phyloP scores from a whole-genome alignment of 2,888 invertebrate species.

The Heliconius charithonia region DNA sequence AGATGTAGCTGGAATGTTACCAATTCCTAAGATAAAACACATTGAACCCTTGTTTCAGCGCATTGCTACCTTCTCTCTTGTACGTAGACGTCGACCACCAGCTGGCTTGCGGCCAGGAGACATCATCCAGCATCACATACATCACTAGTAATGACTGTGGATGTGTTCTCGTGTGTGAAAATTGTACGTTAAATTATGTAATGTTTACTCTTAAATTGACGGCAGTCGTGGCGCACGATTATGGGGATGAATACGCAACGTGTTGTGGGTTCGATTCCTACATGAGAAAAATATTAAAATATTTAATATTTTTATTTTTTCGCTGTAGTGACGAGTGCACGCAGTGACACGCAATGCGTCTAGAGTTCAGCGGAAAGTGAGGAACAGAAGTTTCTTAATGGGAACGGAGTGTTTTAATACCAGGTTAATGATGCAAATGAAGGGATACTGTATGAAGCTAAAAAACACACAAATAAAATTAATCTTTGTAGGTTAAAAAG shows the following conservation, averaged over 20 bases:
- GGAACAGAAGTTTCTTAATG: no score
- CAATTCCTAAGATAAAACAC: conserved; percentile 37
- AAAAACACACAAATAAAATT: no score
- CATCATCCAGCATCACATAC: conserved; percentile 36
- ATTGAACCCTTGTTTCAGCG: conserved; percentile 36
- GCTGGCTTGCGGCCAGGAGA: conserved; percentile 36
- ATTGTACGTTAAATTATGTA: background rate
- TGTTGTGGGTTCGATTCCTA: background rate
- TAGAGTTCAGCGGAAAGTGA: no score
- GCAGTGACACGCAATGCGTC: no score
- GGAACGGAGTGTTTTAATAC: no score
- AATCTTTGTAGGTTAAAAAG: no score
- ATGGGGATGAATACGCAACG: no score
- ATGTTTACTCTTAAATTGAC: background rate
- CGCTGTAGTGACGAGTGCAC: no score
- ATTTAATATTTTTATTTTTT: background rate
- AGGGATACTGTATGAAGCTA: no score
- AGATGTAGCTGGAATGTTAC: conserved; percentile 30
- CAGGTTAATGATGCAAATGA: no score
- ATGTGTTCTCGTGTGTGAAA: conserved; percentile 6
- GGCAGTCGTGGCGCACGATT: no score
- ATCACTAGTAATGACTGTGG: conserved; percentile 25
- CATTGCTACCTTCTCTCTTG: conserved; percentile 34
- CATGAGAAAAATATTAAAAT: background rate
- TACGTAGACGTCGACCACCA: conserved; percentile 12